Evolutionary conservation across 2,888 invertebrate species (phyloP).

Genomic region (Temnothorax unifasciatus): DNA sequence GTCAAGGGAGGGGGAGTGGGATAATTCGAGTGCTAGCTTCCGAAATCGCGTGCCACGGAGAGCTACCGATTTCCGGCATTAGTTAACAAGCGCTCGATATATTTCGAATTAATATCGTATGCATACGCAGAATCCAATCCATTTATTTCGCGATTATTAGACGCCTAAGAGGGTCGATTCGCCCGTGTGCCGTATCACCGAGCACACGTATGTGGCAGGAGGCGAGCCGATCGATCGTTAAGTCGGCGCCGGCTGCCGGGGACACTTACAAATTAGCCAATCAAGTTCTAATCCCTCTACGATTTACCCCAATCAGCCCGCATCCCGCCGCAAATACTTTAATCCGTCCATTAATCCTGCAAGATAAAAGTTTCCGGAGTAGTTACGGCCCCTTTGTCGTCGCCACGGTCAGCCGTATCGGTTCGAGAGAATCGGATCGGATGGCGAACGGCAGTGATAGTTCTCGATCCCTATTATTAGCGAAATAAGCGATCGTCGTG

Average conservation of each 20-base stretch:
- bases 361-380: conserved; percentile 85
- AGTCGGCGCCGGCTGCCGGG: conserved; percentile 81
- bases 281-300: conserved; percentile 85
- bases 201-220: conserved; percentile 69
- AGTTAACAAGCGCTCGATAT: neutral
- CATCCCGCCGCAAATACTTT: conserved; percentile 85
- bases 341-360: conserved; percentile 86
- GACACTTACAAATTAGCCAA: conserved; percentile 87
- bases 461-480: conserved; percentile 58
- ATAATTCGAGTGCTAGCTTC: conserved; percentile 63
- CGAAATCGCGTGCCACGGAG: neutral
- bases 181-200: conserved; percentile 50
- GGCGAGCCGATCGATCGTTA: conserved; percentile 82
- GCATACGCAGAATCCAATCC: neutral
- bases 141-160: conserved; percentile 22
- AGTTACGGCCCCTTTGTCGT: conserved; percentile 85
- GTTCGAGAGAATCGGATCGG: conserved; percentile 65
- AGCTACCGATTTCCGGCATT: neutral
- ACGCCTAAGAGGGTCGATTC: conserved; percentile 11
- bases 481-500: conserved; percentile 61
- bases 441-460: conserved; percentile 60
- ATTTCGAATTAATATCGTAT: neutral
- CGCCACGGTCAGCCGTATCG: conserved; percentile 72
- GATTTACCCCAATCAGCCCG: conserved; percentile 84
- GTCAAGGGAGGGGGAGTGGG: conserved; percentile 37